Percentiles rank a stretch among this genome's conserved stretches.
These are phyloP conservation scores for Poeciliopsis retropinna DNA, from an alignment of 2,113 vertebrate species.

Conservation along the genomic window DNA sequence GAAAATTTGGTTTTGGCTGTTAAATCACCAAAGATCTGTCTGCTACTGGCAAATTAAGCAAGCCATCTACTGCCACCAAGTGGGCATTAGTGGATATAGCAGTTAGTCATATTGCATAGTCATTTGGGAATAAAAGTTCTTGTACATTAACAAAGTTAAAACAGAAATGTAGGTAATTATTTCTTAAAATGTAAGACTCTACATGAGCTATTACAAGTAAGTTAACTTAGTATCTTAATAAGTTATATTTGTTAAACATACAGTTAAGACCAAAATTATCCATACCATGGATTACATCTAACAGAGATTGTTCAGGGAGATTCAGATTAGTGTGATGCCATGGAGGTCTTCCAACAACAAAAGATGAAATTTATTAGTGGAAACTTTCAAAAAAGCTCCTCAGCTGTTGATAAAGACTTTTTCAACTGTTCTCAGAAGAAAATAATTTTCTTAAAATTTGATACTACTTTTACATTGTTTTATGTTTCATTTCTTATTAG, in stretches of 20 bases:
- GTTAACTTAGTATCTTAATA: no score
- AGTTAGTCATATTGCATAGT: background rate
- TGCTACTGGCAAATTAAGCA: background rate
- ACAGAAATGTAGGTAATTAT: no score
- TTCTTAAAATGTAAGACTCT: background rate
- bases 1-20: background rate
- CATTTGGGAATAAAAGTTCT: background rate
- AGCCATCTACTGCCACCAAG: conserved; percentile 74
- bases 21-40: conserved; percentile 21
- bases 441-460: background rate
- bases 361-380: background rate
- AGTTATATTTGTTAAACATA: background rate
- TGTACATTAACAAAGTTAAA: background rate
- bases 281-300: no score
- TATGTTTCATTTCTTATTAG: background rate
- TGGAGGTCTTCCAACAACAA: background rate
- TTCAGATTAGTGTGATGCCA: background rate
- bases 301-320: background rate
- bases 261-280: background rate
- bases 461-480: background rate
- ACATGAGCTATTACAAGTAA: background rate
- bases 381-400: background rate
- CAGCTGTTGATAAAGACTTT: background rate
- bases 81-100: conserved; percentile 37
- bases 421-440: background rate